Conservation (phyloP, 1,140 invertebrate species). For the Odontomachus brunneus region DNA sequence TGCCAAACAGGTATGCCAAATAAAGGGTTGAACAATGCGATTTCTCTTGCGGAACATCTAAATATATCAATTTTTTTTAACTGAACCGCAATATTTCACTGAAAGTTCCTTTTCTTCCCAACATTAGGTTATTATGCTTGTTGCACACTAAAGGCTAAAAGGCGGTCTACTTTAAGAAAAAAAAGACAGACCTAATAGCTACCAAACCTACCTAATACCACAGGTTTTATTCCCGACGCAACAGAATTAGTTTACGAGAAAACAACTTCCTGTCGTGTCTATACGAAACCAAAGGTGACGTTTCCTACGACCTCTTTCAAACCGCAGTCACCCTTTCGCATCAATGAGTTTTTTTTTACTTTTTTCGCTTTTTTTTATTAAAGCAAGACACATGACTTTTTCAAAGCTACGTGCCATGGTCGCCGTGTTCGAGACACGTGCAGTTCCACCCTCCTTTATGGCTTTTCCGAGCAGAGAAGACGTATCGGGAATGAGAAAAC, state of each 20-base stretch:
- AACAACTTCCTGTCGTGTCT: not conserved
- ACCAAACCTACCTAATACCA: no score
- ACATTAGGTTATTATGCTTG: no score
- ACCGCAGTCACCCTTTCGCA: not conserved
- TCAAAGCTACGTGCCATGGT: constrained; percentile 46
- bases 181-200: no score
- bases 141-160: no score
- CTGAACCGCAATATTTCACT: no score
- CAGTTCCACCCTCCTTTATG: constrained; percentile 67
- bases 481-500: constrained; percentile 61
- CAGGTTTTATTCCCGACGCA: not conserved
- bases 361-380: constrained; percentile 5
- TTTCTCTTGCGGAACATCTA: no score
- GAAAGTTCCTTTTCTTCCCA: no score
- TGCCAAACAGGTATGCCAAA: no score
- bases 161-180: no score
- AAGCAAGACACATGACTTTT: constrained; percentile 1
- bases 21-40: no score
- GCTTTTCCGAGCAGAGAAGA: constrained; percentile 64
- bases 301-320: not conserved
- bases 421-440: constrained; percentile 29
- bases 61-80: no score
- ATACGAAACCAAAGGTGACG: not conserved
- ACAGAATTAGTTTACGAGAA: not conserved
- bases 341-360: constrained; percentile 46